Conservation (phyloP, 35 echinoderm and acorn worm genomes). For the Hemicentrotus pulcherrimus region DNA sequence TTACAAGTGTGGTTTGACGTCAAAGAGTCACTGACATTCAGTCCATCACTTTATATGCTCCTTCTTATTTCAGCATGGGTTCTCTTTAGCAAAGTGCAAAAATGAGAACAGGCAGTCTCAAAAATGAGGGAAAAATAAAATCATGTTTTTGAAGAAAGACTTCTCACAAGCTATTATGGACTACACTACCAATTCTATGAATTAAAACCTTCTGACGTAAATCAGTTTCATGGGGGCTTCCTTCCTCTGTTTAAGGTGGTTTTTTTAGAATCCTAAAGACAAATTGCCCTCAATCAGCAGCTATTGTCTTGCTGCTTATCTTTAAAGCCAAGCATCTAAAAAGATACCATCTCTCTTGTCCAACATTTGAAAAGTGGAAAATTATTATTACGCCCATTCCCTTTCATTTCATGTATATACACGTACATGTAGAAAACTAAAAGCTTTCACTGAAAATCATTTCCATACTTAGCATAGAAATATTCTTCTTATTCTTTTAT, state of each 20-base stretch:
- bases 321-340: too few relatives aligned
- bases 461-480: background rate
- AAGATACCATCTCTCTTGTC: too few relatives aligned
- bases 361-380: too few relatives aligned
- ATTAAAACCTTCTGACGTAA: background rate
- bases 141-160: background rate
- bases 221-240: background rate
- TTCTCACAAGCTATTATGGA: background rate
- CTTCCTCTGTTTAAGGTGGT: background rate
- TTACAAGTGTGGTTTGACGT: background rate
- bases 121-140: background rate
- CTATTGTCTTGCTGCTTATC: too few relatives aligned
- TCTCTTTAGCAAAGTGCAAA: background rate
- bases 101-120: too few relatives aligned
- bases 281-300: background rate
- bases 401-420: too few relatives aligned
- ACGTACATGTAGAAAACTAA: too few relatives aligned
- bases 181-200: background rate
- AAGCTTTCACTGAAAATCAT: too few relatives aligned
- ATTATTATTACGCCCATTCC: too few relatives aligned
- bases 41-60: background rate
- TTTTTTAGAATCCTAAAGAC: background rate
- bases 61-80: background rate
- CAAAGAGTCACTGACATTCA: slow-evolving; percentile 2
- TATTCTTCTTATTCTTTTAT: background rate